A percentile compares a stretch with the other conserved stretches of the same genome.
phyloP scores from a whole-genome alignment of 2,888 invertebrate genomes.

The Cyaniris semiargus region DNA sequence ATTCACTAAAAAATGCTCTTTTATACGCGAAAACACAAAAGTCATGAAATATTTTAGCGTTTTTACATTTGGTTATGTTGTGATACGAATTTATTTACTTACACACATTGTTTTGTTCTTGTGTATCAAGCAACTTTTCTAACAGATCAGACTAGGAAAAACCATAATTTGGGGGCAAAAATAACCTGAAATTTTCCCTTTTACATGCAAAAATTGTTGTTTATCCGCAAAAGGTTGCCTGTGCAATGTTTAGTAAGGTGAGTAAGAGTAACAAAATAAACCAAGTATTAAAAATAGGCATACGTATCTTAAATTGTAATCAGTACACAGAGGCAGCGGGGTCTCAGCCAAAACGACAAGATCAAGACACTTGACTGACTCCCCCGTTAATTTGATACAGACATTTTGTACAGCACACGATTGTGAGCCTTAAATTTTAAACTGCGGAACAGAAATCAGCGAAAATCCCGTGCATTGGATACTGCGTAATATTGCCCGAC shows the following conservation, averaged over 20 bases:
- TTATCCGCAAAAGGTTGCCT: no score
- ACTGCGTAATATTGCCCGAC: slow-evolving; percentile 51
- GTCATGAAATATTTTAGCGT: neutral
- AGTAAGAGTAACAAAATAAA: neutral
- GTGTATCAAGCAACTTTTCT: neutral
- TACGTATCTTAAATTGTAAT: slow-evolving; percentile 34
- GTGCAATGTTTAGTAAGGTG: no score
- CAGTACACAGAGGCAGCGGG: slow-evolving; percentile 43
- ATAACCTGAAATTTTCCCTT: neutral
- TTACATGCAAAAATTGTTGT: no score
- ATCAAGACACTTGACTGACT: slow-evolving; percentile 71
- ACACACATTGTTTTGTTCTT: neutral
- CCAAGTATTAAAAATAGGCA: neutral
- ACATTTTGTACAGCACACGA: slow-evolving; percentile 54
- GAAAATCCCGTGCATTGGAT: slow-evolving; percentile 9
- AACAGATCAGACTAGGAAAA: neutral
- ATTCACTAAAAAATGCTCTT: neutral
- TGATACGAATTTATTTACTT: neutral
- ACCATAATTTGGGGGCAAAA: no score
- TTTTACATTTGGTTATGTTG: neutral
- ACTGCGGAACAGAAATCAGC: slow-evolving; percentile 32
- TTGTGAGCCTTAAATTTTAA: slow-evolving; percentile 53
- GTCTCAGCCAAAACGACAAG: slow-evolving; percentile 59
- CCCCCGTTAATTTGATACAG: slow-evolving; percentile 72
- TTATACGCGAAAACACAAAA: neutral